phyloP scores from a whole-genome alignment of 2,797 vertebrate species.

The Typhlichthys eigenmanni region DNA sequence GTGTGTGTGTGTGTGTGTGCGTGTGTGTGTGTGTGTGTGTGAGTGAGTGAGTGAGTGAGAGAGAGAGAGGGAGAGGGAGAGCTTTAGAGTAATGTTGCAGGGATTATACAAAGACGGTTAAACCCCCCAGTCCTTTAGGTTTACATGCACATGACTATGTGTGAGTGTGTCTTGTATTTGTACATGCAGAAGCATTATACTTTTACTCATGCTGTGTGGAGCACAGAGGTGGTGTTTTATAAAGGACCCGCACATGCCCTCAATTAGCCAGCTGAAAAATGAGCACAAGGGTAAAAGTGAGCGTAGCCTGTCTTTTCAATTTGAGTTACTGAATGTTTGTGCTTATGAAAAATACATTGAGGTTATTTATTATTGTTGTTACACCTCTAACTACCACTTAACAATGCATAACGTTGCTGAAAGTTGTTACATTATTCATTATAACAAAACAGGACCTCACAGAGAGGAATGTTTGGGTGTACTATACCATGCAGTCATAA shows the following conservation, averaged over 20 bases:
- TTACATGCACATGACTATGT: slow-evolving; percentile 3
- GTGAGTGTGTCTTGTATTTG: neutral
- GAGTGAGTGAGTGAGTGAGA: neutral
- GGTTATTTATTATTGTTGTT: neutral
- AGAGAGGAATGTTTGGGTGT: slow-evolving; percentile 9
- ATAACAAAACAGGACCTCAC: neutral
- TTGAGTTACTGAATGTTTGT: slow-evolving; percentile 30
- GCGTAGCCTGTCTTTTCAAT: slow-evolving; percentile 27
- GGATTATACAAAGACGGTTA: neutral
- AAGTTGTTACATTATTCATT: slow-evolving; percentile 17
- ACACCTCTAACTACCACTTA: slow-evolving; percentile 20
- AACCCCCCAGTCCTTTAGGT: neutral
- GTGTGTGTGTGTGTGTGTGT: slow-evolving; percentile 2
- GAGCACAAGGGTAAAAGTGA: slow-evolving; percentile 9
- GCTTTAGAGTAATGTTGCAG: neutral
- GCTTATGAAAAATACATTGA: too few relatives aligned
- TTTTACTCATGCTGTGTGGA: neutral
- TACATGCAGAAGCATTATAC: neutral
- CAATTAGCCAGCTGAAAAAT: slow-evolving; percentile 33
- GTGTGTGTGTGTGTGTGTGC: neutral
- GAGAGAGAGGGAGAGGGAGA: too few relatives aligned
- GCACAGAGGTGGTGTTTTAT: slow-evolving; percentile 9
- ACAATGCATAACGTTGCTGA: slow-evolving; percentile 25
- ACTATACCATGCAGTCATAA: slow-evolving; percentile 59
- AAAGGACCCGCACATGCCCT: slow-evolving; percentile 8